A percentile compares a stretch with the other conserved stretches of the same genome.
Conservation (phyloP, 2,888 invertebrate genomes). For the Cryptosula pallasiana region DNA sequence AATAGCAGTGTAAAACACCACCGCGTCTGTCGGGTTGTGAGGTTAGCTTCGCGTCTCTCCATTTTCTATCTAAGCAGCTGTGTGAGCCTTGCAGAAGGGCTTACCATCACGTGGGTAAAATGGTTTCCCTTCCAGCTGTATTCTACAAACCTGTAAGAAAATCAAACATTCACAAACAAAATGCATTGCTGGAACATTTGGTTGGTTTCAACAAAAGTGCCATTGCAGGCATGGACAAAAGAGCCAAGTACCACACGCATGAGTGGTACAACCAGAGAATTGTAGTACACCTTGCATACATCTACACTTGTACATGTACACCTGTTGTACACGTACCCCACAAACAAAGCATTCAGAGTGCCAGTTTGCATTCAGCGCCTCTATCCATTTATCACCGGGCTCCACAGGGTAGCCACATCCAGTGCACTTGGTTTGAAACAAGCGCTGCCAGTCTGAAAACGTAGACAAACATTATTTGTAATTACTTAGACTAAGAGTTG, state of each 20-base stretch:
- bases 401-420: conserved; percentile 98
- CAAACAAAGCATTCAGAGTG: conserved; percentile 99
- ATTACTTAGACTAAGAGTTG: no score
- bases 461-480: background rate
- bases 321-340: conserved; percentile 58
- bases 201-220: no score
- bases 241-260: no score
- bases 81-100: conserved; percentile 98
- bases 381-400: conserved; percentile 99
- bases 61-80: conserved; percentile 49
- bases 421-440: conserved; percentile 97
- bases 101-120: conserved; percentile 97
- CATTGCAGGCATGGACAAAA: no score
- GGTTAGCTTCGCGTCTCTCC: no score
- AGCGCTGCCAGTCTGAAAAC: conserved; percentile 84
- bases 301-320: no score
- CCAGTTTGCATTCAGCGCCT: conserved; percentile 96
- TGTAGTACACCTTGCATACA: no score
- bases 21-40: no score
- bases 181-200: no score
- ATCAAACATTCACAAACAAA: no score
- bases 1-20: no score
- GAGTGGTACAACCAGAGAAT: no score
- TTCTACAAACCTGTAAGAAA: conserved; percentile 92
- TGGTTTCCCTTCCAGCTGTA: conserved; percentile 97